Base-by-base conservation (phyloP, 2,113 vertebrate genomes). In the Rhadina sibilatrix region DNA sequence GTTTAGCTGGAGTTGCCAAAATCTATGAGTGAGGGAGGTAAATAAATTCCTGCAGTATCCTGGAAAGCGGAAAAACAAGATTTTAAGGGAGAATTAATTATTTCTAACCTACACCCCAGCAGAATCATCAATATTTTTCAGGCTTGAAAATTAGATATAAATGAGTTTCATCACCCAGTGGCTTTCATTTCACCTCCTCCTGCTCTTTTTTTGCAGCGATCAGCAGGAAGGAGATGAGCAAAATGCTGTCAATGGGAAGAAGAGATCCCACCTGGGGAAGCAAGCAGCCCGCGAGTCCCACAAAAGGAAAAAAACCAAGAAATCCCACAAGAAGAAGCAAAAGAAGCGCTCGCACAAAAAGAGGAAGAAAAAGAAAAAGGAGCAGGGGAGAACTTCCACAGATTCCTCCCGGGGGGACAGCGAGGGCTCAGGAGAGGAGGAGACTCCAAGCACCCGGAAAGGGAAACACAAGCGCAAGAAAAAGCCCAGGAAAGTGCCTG, bases 331-430 rank as follows among this genome's bases (percentile, higher is more conserved):
- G 80, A 99, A 98, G 91, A 99, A 99, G 83, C 99, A 98, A 84
- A 99, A 98, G 97, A 99, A 99, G 50, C 98, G 96, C 81, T 99
- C 98, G 11, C 98, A 98, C 86, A 98, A 99, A 97, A 98, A 99
- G 79, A 80, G 97, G 57, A 98, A 98, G 97, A 98, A 98, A 97
- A 98, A 97, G 97, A 98, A 98, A 97, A 98, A 96, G 22, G 98
- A 98, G 87, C 97, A 95, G 15, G 96, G 56, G 42, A 98, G 87
- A 90, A 23, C 87, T 46, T 94, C 92, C 24, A 97, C 96, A 46
- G 97, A 98, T 53, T 98, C 98, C 14, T 98, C 97, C 44, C 95
- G 24, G 38, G 98, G 31, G n/a, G 98, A 97, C 40, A 98, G 94
- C 0, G 98, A 98, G 10, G 97, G 96, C 94, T 98, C 98, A 0